Conservation (phyloP, 2,888 invertebrate genomes). For the Polydrusus pterygomalis region DNA sequence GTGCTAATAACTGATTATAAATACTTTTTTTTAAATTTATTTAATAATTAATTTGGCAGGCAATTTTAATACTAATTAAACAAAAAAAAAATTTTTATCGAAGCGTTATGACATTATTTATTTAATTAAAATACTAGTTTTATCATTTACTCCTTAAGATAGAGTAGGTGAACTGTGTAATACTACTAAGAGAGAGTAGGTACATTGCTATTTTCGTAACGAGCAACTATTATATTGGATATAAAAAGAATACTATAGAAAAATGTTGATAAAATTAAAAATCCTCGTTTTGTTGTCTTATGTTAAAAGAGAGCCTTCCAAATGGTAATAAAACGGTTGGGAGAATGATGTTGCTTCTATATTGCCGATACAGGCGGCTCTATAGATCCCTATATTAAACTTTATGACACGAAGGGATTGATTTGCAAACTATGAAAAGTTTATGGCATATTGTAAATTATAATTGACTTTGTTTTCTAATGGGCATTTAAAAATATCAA, state of each 20-base stretch:
- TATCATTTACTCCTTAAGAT: no score
- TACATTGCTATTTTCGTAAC: no score
- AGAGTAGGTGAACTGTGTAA: no score
- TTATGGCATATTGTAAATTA: background rate
- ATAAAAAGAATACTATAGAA: no score
- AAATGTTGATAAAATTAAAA: no score
- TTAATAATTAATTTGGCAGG: no score
- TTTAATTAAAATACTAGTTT: no score
- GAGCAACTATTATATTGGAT: no score
- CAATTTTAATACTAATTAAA: no score
- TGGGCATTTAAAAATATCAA: background rate
- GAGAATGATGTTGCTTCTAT: conserved; percentile 1
- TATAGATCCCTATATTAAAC: background rate
- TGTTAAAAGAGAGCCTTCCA: background rate
- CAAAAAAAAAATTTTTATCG: no score
- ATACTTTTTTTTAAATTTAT: background rate
- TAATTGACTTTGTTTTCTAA: background rate
- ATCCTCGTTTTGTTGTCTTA: background rate
- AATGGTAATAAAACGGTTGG: background rate
- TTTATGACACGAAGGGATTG: conserved; percentile 5
- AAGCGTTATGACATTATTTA: no score
- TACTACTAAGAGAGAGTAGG: no score
- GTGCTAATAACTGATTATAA: background rate
- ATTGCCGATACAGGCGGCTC: background rate
- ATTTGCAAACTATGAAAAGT: conserved; percentile 1